Conservation (phyloP, 1,140 invertebrate genomes). For the Sogatella furcifera region DNA sequence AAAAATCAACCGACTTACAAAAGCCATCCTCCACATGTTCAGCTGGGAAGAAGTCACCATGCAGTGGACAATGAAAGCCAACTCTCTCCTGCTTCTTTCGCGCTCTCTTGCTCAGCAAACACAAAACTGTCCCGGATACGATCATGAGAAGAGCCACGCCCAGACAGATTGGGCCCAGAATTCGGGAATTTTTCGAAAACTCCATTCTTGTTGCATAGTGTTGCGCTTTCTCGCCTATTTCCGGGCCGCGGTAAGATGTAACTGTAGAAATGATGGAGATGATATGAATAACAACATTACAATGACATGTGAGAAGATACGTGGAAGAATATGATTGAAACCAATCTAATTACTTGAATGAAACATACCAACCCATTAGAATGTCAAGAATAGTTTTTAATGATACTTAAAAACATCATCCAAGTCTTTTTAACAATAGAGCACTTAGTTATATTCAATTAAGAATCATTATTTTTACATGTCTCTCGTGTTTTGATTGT, state of each 20-base stretch:
- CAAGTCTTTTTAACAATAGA: too few species aligned
- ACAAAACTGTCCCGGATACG: slow-evolving; percentile 43
- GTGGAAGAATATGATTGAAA: too few species aligned
- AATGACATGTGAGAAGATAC: too few species aligned
- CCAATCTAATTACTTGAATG: too few species aligned
- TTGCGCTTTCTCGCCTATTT: slow-evolving; percentile 53
- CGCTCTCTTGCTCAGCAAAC: slow-evolving; percentile 50
- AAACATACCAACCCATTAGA: too few species aligned
- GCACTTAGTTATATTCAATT: too few species aligned
- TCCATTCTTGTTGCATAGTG: slow-evolving; percentile 55
- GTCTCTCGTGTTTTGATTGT: too few species aligned
- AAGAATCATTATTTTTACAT: too few species aligned
- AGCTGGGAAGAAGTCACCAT: slow-evolving; percentile 60
- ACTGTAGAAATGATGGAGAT: slow-evolving; percentile 40
- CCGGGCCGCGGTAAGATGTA: slow-evolving; percentile 59
- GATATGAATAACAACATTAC: too few species aligned
- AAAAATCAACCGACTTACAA: background rate
- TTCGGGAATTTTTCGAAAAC: slow-evolving; percentile 57
- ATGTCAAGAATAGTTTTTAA: too few species aligned
- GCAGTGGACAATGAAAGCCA: slow-evolving; percentile 63
- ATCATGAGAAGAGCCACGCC: slow-evolving; percentile 58
- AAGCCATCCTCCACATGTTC: background rate
- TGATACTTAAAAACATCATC: too few species aligned
- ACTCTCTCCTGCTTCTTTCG: slow-evolving; percentile 51
- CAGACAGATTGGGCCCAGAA: slow-evolving; percentile 58